Conservation (phyloP, 2,888 invertebrate genomes). For the Protonemura montana region DNA sequence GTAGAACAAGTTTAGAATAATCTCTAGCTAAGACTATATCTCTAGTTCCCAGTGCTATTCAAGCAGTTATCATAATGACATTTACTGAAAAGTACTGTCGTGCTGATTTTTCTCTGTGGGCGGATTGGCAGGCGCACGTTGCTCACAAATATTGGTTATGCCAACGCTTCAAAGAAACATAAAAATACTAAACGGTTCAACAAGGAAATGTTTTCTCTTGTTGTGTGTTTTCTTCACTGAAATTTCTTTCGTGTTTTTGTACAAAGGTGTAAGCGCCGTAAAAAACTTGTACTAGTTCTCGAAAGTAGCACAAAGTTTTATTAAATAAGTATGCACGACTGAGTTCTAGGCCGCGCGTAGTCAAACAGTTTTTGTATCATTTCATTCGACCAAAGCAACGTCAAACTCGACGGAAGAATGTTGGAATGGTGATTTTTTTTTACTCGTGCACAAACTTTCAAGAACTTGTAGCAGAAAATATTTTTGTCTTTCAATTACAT, state of each 20-base stretch:
- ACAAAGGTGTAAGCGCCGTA: background rate
- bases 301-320: background rate
- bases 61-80: background rate
- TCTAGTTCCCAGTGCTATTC: no score
- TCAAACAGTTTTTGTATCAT: background rate
- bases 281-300: background rate
- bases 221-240: background rate
- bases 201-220: background rate
- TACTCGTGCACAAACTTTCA: background rate
- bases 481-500: background rate
- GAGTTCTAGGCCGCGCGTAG: background rate
- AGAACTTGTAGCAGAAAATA: background rate
- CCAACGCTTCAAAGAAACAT: background rate
- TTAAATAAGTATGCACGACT: background rate
- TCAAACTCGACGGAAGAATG: background rate
- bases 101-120: background rate
- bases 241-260: background rate
- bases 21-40: no score
- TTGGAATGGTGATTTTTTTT: background rate
- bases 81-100: background rate
- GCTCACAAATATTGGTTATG: background rate
- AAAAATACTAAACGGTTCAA: background rate
- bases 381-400: background rate
- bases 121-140: background rate
- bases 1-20: background rate